These are phyloP conservation scores for Isoperla grammatica DNA, from an alignment of 2,888 invertebrate species.

Conservation along the genomic window DNA sequence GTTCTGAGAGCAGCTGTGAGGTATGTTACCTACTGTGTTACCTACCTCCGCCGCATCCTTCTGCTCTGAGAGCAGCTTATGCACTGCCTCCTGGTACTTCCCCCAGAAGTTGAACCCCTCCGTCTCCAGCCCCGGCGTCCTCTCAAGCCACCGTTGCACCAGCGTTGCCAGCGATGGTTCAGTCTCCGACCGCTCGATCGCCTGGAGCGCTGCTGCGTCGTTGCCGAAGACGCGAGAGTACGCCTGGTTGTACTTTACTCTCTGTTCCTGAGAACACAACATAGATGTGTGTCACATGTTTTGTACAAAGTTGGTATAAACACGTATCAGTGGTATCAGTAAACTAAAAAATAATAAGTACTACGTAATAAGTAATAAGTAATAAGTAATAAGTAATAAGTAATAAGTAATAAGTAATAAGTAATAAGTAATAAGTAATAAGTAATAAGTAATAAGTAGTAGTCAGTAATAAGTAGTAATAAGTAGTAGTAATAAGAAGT, in stretches of 20 bases:
- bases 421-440: too few relatives aligned
- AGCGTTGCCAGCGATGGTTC: slow-evolving; percentile 81
- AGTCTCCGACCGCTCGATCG: slow-evolving; percentile 62
- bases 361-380: too few relatives aligned
- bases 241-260: slow-evolving; percentile 90
- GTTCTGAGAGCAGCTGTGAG: neutral
- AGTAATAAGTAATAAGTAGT: too few relatives aligned
- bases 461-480: too few relatives aligned
- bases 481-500: too few relatives aligned
- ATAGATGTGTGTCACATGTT: neutral
- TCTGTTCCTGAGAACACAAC: slow-evolving; percentile 57
- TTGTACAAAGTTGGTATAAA: too few relatives aligned
- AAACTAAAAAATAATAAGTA: too few relatives aligned
- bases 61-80: slow-evolving; percentile 64
- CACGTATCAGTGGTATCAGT: too few relatives aligned
- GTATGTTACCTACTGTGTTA: neutral
- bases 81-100: slow-evolving; percentile 72
- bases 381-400: too few relatives aligned
- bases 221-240: slow-evolving; percentile 82
- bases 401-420: too few relatives aligned
- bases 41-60: slow-evolving; percentile 56
- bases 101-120: slow-evolving; percentile 92
- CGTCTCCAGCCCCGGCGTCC: slow-evolving; percentile 86
- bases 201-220: slow-evolving; percentile 56
- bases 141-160: slow-evolving; percentile 88